phyloP scores from a whole-genome alignment of 2,888 invertebrate genomes.

The Diadegma fenestrale region DNA sequence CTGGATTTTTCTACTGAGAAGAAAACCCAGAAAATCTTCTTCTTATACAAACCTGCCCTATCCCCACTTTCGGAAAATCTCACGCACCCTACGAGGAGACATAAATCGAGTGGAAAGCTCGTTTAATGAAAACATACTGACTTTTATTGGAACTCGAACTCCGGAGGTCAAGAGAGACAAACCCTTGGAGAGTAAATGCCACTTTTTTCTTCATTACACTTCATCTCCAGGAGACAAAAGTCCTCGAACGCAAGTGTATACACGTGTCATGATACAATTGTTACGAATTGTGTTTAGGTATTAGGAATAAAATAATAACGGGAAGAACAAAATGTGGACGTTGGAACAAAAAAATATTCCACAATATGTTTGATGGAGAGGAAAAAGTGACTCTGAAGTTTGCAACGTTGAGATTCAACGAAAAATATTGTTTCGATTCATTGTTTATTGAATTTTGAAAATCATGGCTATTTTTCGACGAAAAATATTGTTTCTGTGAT shows the following conservation, averaged over 20 bases:
- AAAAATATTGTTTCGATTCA: too few species aligned
- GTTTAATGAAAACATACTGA: constrained; percentile 57
- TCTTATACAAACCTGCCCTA: constrained; percentile 69
- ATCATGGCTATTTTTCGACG: too few species aligned
- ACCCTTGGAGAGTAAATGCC: constrained; percentile 25
- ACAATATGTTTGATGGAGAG: too few species aligned
- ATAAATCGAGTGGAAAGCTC: constrained; percentile 64
- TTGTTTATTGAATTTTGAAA: too few species aligned
- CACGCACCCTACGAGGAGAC: constrained; percentile 28
- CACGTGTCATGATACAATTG: constrained; percentile 34
- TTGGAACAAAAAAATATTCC: neutral
- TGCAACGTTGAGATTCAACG: too few species aligned
- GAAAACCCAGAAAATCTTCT: constrained; percentile 23
- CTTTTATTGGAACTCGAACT: constrained; percentile 51
- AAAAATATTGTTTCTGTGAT: too few species aligned
- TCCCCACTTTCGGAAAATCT: constrained; percentile 22
- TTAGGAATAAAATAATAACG: neutral
- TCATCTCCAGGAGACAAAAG: constrained; percentile 14
- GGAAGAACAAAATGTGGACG: neutral
- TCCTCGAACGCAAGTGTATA: neutral
- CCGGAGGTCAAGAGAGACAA: constrained; percentile 14
- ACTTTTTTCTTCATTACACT: constrained; percentile 23
- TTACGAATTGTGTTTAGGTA: constrained; percentile 46
- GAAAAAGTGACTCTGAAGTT: too few species aligned
- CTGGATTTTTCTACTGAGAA: constrained; percentile 35